A percentile compares a stretch with the other conserved stretches of the same genome.
Conservation (phyloP, 92 coral and sea anemone genomes). For the Bergia puertoricense region DNA sequence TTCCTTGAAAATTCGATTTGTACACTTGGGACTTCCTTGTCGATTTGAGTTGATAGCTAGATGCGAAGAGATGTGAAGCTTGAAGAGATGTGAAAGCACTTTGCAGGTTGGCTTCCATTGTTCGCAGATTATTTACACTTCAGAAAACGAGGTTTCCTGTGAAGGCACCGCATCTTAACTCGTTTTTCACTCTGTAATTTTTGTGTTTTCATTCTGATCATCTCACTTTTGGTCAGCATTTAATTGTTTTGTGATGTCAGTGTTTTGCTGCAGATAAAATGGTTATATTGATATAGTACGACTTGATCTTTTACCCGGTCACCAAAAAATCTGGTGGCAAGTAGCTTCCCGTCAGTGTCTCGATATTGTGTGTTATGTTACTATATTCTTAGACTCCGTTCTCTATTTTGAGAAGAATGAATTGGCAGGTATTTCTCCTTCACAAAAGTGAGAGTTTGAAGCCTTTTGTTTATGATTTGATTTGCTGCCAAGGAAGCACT, state of each 20-base stretch:
- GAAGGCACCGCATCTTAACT: neutral
- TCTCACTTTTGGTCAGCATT: neutral
- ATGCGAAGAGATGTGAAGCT: neutral
- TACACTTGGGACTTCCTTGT: neutral
- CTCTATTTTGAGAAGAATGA: neutral
- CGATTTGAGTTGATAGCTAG: neutral
- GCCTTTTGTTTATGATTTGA: neutral
- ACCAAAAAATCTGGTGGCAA: neutral
- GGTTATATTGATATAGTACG: neutral
- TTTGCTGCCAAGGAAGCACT: neutral
- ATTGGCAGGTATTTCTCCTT: neutral
- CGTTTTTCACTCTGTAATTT: neutral
- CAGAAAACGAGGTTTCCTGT: neutral
- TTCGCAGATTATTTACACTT: slow-evolving; percentile 2
- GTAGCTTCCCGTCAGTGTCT: neutral
- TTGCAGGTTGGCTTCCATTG: neutral
- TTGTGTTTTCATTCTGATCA: neutral
- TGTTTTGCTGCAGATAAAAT: neutral
- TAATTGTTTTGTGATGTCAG: neutral
- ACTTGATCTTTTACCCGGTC: neutral
- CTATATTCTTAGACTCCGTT: neutral
- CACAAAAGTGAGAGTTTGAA: neutral
- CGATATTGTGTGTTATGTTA: neutral
- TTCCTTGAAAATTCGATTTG: slow-evolving; percentile 29
- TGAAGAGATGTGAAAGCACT: neutral